Percentiles rank a stretch among this genome's conserved stretches.
Conservation (phyloP, 2,888 invertebrate genomes). For the Tyria jacobaeae region DNA sequence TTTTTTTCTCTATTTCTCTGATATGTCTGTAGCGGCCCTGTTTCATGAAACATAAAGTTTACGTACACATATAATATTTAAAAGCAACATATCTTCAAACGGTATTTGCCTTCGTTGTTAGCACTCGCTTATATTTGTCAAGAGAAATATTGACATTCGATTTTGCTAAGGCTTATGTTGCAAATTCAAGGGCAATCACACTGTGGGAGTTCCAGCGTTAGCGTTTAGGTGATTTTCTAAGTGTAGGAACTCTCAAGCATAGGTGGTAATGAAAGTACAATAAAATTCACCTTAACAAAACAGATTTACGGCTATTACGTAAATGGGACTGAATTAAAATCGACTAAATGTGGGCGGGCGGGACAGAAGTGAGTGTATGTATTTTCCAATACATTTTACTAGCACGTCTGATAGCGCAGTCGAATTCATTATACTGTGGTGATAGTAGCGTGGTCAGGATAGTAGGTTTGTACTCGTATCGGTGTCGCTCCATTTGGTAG, state of each 20-base stretch:
- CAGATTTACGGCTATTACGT: too few species aligned
- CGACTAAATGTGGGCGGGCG: too few species aligned
- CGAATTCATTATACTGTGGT: too few species aligned
- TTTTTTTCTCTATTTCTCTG: not conserved
- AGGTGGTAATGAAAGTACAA: too few species aligned
- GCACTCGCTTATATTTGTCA: constrained; percentile 12
- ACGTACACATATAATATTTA: not conserved
- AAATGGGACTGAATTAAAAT: too few species aligned
- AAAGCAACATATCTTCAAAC: not conserved
- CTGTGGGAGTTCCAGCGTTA: not conserved
- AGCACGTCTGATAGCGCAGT: too few species aligned
- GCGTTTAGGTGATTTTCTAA: not conserved
- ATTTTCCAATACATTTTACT: too few species aligned
- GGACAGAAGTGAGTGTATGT: too few species aligned
- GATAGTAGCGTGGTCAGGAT: too few species aligned
- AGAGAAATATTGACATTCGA: constrained; percentile 13
- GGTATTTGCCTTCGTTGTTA: constrained; percentile 9
- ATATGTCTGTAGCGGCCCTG: too few species aligned
- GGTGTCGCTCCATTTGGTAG: not conserved
- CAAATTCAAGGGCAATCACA: not conserved
- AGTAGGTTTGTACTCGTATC: not conserved
- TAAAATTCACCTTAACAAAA: too few species aligned
- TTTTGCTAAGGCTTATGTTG: constrained; percentile 10
- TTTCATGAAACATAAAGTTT: not conserved
- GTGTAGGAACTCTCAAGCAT: too few species aligned